Percentiles rank a stretch among this genome's conserved stretches.
These are phyloP conservation scores for Pollenia amentaria DNA, from an alignment of 2,888 invertebrate genomes.

Conservation along the genomic window DNA sequence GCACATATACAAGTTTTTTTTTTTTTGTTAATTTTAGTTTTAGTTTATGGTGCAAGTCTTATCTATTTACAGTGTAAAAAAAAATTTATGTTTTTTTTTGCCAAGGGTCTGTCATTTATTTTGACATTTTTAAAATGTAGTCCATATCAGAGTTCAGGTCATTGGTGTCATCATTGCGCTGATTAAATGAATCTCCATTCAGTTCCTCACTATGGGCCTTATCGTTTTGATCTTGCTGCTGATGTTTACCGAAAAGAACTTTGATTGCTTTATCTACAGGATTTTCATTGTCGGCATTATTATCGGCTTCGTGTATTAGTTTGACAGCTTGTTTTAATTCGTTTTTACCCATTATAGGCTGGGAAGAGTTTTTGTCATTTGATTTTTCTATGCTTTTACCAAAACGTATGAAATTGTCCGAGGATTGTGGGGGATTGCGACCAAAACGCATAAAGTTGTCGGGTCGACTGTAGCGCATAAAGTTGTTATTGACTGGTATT, in stretches of 20 bases:
- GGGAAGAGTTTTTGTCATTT: slow-evolving; percentile 75
- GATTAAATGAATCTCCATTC: slow-evolving; percentile 53
- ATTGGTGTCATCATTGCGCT: slow-evolving; percentile 52
- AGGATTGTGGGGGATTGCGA: slow-evolving; percentile 72
- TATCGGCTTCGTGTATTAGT: slow-evolving; percentile 71
- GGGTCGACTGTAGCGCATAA: slow-evolving; percentile 76
- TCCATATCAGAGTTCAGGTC: slow-evolving; percentile 75
- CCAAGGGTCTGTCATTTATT: slow-evolving; percentile 34
- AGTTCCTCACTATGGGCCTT: slow-evolving; percentile 55
- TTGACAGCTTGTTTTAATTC: slow-evolving; percentile 72
- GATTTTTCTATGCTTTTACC: slow-evolving; percentile 77
- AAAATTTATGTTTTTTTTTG: neutral
- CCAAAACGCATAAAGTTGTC: slow-evolving; percentile 82
- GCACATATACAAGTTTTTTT: slow-evolving; percentile 49
- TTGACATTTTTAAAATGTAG: slow-evolving; percentile 72
- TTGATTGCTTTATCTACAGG: slow-evolving; percentile 79
- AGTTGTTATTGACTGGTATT: slow-evolving; percentile 50
- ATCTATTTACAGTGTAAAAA: slow-evolving; percentile 34
- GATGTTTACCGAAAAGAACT: slow-evolving; percentile 76
- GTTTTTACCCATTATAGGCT: slow-evolving; percentile 72
- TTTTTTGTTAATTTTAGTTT: slow-evolving; percentile 20
- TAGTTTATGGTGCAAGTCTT: slow-evolving; percentile 27
- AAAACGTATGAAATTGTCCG: slow-evolving; percentile 79
- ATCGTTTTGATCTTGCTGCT: slow-evolving; percentile 61
- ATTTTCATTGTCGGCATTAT: slow-evolving; percentile 73